Percentiles rank a stretch among this genome's conserved stretches.
Conservation (phyloP, 23 tunicate species). For the Trididemnum miniatum region DNA sequence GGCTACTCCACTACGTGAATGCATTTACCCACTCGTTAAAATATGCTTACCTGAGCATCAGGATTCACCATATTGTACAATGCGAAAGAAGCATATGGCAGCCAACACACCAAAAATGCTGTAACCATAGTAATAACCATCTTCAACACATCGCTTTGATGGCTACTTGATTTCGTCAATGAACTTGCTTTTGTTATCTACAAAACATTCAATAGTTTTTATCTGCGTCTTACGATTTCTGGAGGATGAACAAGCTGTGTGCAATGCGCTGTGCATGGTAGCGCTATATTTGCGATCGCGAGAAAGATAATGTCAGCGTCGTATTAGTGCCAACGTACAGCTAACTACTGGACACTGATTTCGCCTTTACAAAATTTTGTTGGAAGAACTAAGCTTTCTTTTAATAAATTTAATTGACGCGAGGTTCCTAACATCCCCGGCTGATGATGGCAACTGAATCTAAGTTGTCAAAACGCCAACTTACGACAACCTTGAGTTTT, state of each 20-base stretch:
- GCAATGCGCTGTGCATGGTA: too few species aligned
- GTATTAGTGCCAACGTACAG: neutral
- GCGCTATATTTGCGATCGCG: neutral
- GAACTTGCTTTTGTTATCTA: conserved; percentile 67
- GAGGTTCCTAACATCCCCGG: too few species aligned
- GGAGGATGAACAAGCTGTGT: too few species aligned
- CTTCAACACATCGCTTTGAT: conserved; percentile 69
- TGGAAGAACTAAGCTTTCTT: too few species aligned
- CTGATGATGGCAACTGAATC: too few species aligned
- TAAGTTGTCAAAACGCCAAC: too few species aligned
- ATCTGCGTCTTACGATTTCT: too few species aligned
- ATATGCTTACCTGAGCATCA: conserved; percentile 62
- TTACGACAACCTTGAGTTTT: too few species aligned
- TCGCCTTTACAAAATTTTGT: neutral
- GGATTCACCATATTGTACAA: conserved; percentile 65
- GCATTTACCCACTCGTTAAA: too few species aligned
- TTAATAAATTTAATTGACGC: too few species aligned
- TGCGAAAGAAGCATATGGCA: conserved; percentile 72
- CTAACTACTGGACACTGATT: conserved; percentile 3
- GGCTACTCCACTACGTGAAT: too few species aligned
- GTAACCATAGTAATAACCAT: conserved; percentile 85
- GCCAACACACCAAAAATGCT: conserved; percentile 67
- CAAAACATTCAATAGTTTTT: neutral
- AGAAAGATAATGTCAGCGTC: conserved; percentile 9
- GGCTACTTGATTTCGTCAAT: conserved; percentile 46